Conservation (phyloP, 2,888 invertebrate genomes). For the Tridacna crocea region DNA sequence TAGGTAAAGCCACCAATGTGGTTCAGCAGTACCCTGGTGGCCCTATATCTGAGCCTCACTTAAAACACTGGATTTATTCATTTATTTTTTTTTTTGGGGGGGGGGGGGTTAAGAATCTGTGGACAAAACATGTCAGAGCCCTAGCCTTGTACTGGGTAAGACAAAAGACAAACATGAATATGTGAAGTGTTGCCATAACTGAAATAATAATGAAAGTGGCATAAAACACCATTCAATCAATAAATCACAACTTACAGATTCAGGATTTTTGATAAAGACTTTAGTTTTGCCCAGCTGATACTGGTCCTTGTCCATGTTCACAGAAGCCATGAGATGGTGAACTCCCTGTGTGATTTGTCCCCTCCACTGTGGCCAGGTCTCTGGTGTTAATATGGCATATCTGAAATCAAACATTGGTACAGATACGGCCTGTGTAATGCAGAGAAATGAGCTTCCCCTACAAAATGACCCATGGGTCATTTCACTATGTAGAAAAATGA, state of each 20-base stretch:
- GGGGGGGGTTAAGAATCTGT: too few species aligned
- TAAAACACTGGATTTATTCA: too few species aligned
- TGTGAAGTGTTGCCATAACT: not conserved
- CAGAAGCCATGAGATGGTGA: conserved; percentile 86
- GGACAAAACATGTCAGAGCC: too few species aligned
- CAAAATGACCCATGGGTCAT: too few species aligned
- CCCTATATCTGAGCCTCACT: too few species aligned
- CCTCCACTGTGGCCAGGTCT: conserved; percentile 88
- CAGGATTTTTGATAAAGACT: conserved; percentile 89
- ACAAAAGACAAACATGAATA: not conserved
- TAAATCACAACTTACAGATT: conserved; percentile 79
- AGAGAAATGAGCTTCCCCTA: too few species aligned
- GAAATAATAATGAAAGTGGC: not conserved
- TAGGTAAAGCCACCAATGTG: too few species aligned
- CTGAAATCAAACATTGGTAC: conserved; percentile 77
- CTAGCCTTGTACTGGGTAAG: too few species aligned
- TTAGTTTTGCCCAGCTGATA: conserved; percentile 89
- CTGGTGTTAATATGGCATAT: conserved; percentile 88
- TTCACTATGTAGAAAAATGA: too few species aligned
- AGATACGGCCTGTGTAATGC: too few species aligned
- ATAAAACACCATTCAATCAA: not conserved
- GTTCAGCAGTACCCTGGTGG: too few species aligned
- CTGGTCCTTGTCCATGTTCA: conserved; percentile 87
- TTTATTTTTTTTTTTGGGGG: too few species aligned
- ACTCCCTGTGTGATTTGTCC: conserved; percentile 87